Evolutionary conservation across 53 echinoderm and acorn worm genomes (phyloP).

Genomic region (Zoroaster sp.): DNA sequence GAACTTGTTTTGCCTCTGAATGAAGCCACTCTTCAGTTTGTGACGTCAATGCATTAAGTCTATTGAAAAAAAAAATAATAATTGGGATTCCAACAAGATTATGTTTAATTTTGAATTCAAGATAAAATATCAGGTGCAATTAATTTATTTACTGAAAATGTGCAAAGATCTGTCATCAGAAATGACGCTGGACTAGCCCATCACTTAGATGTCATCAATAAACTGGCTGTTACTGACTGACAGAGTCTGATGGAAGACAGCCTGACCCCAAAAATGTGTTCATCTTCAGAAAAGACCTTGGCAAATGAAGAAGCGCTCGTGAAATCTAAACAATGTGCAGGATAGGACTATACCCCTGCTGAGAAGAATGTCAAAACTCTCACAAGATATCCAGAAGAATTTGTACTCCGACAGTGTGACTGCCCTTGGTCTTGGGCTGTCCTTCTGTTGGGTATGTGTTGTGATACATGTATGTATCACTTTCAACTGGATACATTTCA

Average conservation of each 20-base stretch:
- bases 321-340: conserved; percentile 19
- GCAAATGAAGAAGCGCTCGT: conserved; percentile 1
- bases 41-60: too few relatives aligned
- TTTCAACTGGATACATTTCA: not conserved
- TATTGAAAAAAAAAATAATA: too few relatives aligned
- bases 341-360: not conserved
- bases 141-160: not conserved
- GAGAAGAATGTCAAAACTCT: not conserved
- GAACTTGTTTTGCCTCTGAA: too few relatives aligned
- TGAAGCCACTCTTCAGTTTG: too few relatives aligned
- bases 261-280: not conserved
- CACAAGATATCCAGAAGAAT: not conserved
- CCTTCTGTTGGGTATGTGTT: not conserved
- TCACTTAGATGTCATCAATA: not conserved
- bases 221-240: not conserved
- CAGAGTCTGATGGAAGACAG: not conserved
- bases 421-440: not conserved
- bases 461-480: not conserved
- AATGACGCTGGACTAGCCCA: not conserved
- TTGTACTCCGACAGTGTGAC: not conserved
- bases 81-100: too few relatives aligned
- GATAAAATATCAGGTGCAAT: too few relatives aligned
- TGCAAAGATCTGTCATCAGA: not conserved
- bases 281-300: not conserved
- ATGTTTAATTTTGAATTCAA: too few relatives aligned